These are phyloP conservation scores for Phenganax stokvisi DNA, from an alignment of 92 coral and sea anemone species.

Conservation along the genomic window DNA sequence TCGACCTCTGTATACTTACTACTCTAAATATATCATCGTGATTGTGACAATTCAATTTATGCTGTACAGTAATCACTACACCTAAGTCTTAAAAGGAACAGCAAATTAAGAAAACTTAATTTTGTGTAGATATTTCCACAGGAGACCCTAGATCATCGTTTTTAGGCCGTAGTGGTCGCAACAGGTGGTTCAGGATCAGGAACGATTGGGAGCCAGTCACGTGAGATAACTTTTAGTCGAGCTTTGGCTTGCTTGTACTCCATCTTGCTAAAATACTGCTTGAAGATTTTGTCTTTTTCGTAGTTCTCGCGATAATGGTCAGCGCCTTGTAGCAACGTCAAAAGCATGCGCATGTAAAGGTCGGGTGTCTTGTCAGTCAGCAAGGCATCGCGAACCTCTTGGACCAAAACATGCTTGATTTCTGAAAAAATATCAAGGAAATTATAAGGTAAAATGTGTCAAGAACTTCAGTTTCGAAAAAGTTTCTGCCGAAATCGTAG, in stretches of 20 bases:
- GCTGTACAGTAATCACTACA: neutral
- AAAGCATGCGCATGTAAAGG: slow-evolving; percentile 11
- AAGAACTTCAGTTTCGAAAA: neutral
- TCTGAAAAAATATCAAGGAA: slow-evolving; percentile 1
- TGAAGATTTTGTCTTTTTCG: slow-evolving; percentile 39
- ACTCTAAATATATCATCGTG: too few species aligned
- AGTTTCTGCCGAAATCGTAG: too few species aligned
- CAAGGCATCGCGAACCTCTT: slow-evolving; percentile 26
- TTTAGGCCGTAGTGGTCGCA: slow-evolving; percentile 5
- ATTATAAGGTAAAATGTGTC: neutral
- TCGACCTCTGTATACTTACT: too few species aligned
- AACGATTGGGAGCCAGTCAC: slow-evolving; percentile 36
- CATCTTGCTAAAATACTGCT: slow-evolving; percentile 38
- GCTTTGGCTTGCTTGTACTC: slow-evolving; percentile 39
- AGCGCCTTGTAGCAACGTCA: slow-evolving; percentile 35
- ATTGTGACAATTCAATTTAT: neutral
- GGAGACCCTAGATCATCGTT: neutral
- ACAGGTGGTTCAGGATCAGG: neutral
- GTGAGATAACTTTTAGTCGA: slow-evolving; percentile 35
- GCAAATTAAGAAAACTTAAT: neutral
- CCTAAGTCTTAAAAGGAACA: neutral
- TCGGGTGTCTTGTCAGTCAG: slow-evolving; percentile 28
- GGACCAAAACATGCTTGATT: slow-evolving; percentile 30
- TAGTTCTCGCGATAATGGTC: slow-evolving; percentile 42
- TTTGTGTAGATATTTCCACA: neutral